phyloP scores from a whole-genome alignment of 2,113 vertebrate species.

The Hemibagrus wyckioides region DNA sequence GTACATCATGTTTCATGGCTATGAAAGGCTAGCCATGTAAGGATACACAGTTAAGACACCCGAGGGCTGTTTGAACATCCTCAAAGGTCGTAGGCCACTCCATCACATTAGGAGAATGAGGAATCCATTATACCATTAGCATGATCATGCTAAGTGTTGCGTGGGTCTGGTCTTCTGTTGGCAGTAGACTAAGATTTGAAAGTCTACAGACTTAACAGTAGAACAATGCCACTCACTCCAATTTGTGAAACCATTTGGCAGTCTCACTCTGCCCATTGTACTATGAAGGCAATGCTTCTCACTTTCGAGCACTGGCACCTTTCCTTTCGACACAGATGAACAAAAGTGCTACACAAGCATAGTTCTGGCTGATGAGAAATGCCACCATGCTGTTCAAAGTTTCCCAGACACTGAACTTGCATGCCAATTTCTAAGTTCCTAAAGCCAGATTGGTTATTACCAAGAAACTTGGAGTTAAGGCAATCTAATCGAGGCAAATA shows the following conservation, averaged over 20 bases:
- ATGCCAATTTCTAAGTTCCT: not conserved
- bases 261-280: constrained; percentile 37
- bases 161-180: constrained; percentile 1
- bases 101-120: constrained; percentile 44
- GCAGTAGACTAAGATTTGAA: constrained; percentile 13
- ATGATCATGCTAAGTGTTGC: constrained; percentile 12
- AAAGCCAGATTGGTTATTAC: constrained; percentile 24
- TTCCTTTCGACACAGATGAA: constrained; percentile 21
- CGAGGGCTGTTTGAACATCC: constrained; percentile 27
- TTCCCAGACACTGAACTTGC: not conserved
- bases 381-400: constrained; percentile 27
- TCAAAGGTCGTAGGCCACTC: constrained; percentile 31
- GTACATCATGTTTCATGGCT: not conserved
- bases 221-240: constrained; percentile 21
- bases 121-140: constrained; percentile 42
- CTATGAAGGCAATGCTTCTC: not conserved
- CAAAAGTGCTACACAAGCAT: constrained; percentile 30
- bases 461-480: not conserved
- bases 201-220: not conserved
- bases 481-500: not conserved
- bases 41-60: constrained; percentile 38
- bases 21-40: not conserved
- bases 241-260: constrained; percentile 28
- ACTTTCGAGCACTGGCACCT: constrained; percentile 20
- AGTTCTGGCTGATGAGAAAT: constrained; percentile 12